Conservation (phyloP, 2,888 invertebrate species). For the Clunio marinus region DNA sequence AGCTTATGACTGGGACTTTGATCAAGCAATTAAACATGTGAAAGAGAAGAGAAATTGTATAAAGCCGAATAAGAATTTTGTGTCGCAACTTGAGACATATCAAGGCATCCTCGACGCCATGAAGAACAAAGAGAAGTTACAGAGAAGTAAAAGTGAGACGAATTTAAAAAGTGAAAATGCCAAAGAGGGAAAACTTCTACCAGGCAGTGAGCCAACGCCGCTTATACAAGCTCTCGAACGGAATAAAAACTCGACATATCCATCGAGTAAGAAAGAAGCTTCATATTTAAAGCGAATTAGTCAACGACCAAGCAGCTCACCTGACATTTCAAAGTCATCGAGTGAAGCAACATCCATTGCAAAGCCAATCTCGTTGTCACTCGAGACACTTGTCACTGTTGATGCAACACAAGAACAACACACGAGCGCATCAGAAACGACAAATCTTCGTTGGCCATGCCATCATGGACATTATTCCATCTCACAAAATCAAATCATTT, state of each 20-base stretch:
- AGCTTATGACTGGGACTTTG: slow-evolving; percentile 89
- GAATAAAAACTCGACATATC: slow-evolving; percentile 39
- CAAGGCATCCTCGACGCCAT: slow-evolving; percentile 94
- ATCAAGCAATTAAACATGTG: slow-evolving; percentile 83
- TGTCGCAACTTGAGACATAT: slow-evolving; percentile 91
- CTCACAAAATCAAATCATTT: slow-evolving; percentile 84
- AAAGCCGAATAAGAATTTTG: slow-evolving; percentile 93
- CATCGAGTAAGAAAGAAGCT: slow-evolving; percentile 45
- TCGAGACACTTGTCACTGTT: slow-evolving; percentile 49
- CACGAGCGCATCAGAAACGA: slow-evolving; percentile 52
- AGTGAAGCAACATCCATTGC: slow-evolving; percentile 40
- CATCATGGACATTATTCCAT: slow-evolving; percentile 85
- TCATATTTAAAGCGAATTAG: slow-evolving; percentile 38
- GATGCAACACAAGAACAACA: slow-evolving; percentile 48
- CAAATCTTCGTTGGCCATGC: slow-evolving; percentile 78
- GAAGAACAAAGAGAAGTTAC: slow-evolving; percentile 89
- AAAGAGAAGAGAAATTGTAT: slow-evolving; percentile 88
- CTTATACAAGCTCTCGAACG: slow-evolving; percentile 55
- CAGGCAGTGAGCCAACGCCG: slow-evolving; percentile 59
- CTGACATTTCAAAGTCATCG: slow-evolving; percentile 29
- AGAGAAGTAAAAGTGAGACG: slow-evolving; percentile 89
- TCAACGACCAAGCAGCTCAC: slow-evolving; percentile 34
- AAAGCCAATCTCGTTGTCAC: slow-evolving; percentile 51
- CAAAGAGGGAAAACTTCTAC: slow-evolving; percentile 57
- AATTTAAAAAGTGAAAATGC: slow-evolving; percentile 69